Base-by-base conservation (phyloP, 2,888 invertebrate species). In the Himalopsyche japonica region DNA sequence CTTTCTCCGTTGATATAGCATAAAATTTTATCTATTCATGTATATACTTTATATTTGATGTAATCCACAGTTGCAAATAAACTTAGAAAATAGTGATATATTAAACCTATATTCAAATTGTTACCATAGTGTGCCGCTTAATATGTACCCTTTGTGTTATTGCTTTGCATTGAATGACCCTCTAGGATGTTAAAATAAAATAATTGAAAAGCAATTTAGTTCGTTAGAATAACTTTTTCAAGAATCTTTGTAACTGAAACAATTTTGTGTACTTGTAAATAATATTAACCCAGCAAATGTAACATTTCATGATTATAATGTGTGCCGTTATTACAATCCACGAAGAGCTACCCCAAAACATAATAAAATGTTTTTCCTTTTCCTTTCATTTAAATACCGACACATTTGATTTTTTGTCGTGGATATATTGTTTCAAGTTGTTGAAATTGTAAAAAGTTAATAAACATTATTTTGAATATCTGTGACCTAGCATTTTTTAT, bases 401-500 rank as follows among this genome's bases (percentile, higher is more conserved):
- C 15, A 15, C 43, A 43, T 70, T 70, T 70, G 15, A 70, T 27
- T 12, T n/a, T 70, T 27, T 70, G 30, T 70, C 10, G 12, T 70
- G 3, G 2, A 70, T 15, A 70, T 27, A 70, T 70, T 70, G 70
- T 27, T 70, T 27, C 70, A 27, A 70, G 27, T 70, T 15, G 30
- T 79, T n/a, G n/a, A n/a, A n/a, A n/a, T 78, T 82, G 76, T 79
- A 82, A 79, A 82, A 82, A 70, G 34, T 79, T 80, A 83, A 83
- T 83, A 83, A 80, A 80, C 80, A 76, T 83, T 83, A 83, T 83
- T 83, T 83, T 83, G 80, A 83, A 83, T 83, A 83, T 83, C 83
- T 57, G 83, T 80, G 64, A 83, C 18, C 27, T 18, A 1, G 82
- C 37, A 27, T 64, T 82, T 79, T n/a, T 82, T 77, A 30, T 76